Evolutionary conservation across 2,113 vertebrate genomes (phyloP).

Genomic region (Spilogale gracilis): DNA sequence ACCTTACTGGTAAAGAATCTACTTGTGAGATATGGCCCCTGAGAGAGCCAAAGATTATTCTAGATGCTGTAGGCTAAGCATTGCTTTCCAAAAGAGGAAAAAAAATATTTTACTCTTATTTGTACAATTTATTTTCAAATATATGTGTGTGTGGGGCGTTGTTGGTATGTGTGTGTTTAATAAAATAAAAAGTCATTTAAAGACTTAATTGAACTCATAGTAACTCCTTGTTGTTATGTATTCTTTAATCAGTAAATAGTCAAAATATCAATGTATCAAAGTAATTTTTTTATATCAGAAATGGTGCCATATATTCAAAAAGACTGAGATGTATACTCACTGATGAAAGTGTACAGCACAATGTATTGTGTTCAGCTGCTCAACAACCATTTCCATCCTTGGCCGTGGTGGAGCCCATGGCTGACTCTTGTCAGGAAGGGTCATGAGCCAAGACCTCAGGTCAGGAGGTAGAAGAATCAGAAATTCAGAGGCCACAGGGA

Average conservation of each 20-base stretch:
- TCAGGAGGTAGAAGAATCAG: not conserved
- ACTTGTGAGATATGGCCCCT: not conserved
- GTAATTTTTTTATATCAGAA: not conserved
- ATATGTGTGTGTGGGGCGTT: not conserved
- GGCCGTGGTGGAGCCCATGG: too few relatives aligned
- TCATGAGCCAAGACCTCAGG: not conserved
- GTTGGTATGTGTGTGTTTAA: not conserved
- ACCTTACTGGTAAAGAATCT: not conserved
- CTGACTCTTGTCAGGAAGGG: not conserved
- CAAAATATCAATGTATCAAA: not conserved
- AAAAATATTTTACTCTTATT: not conserved
- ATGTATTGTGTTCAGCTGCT: not conserved
- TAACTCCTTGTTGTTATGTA: not conserved
- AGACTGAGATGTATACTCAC: not conserved
- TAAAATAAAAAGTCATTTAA: conserved; percentile 9
- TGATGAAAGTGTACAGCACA: not conserved
- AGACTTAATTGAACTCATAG: conserved; percentile 22
- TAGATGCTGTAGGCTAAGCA: not conserved
- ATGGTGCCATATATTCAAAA: not conserved
- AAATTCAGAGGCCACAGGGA: rapidly evolving
- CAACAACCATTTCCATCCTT: not conserved
- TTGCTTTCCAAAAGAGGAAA: not conserved
- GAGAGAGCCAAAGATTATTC: not conserved
- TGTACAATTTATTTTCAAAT: conserved; percentile 31
- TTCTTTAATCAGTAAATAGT: conserved; percentile 3